These are phyloP conservation scores for Heterotis niloticus DNA, from an alignment of 2,113 vertebrate species.

Conservation along the genomic window DNA sequence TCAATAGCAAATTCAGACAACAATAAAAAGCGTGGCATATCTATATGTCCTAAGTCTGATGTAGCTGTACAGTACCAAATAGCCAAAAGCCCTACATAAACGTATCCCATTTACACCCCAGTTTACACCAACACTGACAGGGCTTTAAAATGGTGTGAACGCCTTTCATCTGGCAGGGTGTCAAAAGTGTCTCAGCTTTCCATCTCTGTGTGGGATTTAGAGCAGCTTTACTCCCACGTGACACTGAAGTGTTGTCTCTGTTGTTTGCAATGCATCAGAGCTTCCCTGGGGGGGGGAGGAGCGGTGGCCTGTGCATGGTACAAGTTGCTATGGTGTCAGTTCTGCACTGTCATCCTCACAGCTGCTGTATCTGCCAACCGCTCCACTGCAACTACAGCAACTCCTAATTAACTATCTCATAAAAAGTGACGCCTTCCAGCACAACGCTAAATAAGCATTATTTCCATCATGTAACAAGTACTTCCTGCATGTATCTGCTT, in stretches of 20 bases:
- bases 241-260: no score
- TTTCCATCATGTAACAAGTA: no score
- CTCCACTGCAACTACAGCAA: no score
- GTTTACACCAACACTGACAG: not conserved
- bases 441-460: no score
- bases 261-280: not conserved
- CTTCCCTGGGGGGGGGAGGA: not conserved
- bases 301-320: not conserved
- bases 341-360: not conserved
- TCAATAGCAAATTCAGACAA: no score
- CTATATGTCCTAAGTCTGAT: no score
- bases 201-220: not conserved
- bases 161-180: not conserved
- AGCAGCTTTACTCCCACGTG: not conserved
- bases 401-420: no score
- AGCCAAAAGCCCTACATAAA: not conserved
- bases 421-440: no score
- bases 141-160: not conserved
- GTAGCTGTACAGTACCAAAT: not conserved
- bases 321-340: not conserved
- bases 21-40: no score
- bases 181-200: not conserved
- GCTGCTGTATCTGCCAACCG: no score
- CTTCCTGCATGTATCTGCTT: no score
- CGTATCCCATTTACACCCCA: not conserved